A percentile compares a stretch with the other conserved stretches of the same genome.
Conservation (phyloP, 2,113 vertebrate genomes). For the Melierax canorus region DNA sequence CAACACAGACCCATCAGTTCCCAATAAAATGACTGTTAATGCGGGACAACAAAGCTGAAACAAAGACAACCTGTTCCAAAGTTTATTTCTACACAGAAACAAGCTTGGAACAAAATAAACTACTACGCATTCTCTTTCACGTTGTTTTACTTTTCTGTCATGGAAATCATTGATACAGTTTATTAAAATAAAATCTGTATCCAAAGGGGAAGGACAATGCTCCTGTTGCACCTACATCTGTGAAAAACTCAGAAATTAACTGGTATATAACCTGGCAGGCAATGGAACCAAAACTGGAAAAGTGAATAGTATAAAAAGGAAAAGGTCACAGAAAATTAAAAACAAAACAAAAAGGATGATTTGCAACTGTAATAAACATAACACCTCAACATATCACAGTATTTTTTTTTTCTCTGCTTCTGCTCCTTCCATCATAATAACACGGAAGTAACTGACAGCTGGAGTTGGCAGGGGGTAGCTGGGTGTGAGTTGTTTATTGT, state of each 20-base stretch:
- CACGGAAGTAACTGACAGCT: background rate
- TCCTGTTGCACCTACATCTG: background rate
- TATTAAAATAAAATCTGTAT: background rate
- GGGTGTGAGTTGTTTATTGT: background rate
- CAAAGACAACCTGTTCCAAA: background rate
- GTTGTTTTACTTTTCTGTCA: background rate
- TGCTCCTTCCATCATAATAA: background rate
- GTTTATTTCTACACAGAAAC: background rate
- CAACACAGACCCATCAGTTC: background rate
- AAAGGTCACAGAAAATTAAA: background rate
- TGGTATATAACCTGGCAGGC: background rate
- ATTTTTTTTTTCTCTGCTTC: background rate
- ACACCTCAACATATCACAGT: background rate
- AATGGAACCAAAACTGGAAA: background rate
- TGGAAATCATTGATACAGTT: background rate
- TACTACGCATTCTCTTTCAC: background rate
- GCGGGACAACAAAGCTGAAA: background rate
- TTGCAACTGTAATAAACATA: background rate
- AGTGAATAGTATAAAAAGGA: background rate
- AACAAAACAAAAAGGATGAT: background rate
- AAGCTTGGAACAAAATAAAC: background rate
- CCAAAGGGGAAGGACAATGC: background rate
- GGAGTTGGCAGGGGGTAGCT: background rate
- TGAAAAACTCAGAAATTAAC: background rate
- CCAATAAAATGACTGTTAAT: background rate